Base-by-base conservation (phyloP, 1,140 invertebrate genomes). In the Bactericera cockerelli region DNA sequence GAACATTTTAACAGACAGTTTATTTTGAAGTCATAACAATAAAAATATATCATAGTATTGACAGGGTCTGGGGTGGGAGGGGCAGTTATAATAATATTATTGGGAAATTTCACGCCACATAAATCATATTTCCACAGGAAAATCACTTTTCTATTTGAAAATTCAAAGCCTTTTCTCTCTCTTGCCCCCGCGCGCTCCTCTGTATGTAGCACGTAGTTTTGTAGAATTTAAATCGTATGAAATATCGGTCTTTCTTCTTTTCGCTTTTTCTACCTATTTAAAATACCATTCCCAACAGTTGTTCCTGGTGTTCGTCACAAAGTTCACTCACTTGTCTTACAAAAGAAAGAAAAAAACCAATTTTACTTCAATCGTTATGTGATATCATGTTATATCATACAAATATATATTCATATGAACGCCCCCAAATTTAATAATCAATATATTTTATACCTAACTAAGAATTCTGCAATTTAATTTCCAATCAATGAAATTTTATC, bases 131-230 rank as follows among this genome's bases (percentile, higher is more conserved):
- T 16, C 42, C 42, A 22, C n/a, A 49, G 22, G 42, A 49, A 49
- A 49, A 49, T 49, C 42, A 49, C 42, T 49, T 49, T 49, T 49
- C 42, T 49, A 49, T 49, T 49, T 49, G 42, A 49, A 49, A 49
- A 49, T 49, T 49, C 42, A 49, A 49, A 49, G 28, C 42, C n/a
- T 19, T 49, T 49, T 49, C n/a, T n/a, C n/a, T n/a, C n/a, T 49
- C 42, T 4, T 49, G n/a, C 22, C 42, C 42, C 19, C 42, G 3
- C n/a, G 22, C 19, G 8, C 22, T 19, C 22, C 42, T 49, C n/a
- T 49, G 6, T 49, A 10, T 49, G 6, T 16, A n/a, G n/a, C n/a
- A n/a, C n/a, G n/a, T n/a, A n/a, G 19, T n/a, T 49, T 49, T 49
- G 19, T 49, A 49, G 42, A 49, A 49, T 49, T 49, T 49, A 49